Evolutionary conservation across 2,113 vertebrate species (phyloP), one percentile per base, ranked within the genome.

Genomic region (Camelus bactrianus): DNA sequence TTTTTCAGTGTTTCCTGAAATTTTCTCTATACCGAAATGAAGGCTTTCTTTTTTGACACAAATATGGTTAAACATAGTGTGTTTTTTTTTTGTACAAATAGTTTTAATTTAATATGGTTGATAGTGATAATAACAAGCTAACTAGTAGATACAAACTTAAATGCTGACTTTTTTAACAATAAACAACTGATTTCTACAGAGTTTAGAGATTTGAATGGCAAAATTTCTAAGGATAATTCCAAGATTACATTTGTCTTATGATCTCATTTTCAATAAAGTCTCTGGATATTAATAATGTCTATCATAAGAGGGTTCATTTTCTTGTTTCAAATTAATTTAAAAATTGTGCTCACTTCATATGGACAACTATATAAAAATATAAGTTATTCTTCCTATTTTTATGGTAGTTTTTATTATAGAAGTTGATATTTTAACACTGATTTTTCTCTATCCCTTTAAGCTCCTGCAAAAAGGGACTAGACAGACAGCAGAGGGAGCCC

Each of bases 401-500:
- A 67, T 88, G 10, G 6, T 65, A 30, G 2, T 22, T 77, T 94
- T 96, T 96, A 42, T 58, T 94, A 64, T 35, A 97, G 75, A 89
- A 91, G 12, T 42, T 92, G 64, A 30, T 60, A 48, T 79, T 96
- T 77, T 64, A 5, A 32, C n/a, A 80, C 28, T 52, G 0, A 50
- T 28, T 14, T 60, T 80, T 56, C 1, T 26, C 12, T 54, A 0
- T 89, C 2, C 54, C 9, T 56, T 50, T 91, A 35, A 93, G 56
- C 32, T 88, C 30, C 67, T 73, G 28, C n/a, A 35, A n/a, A 56
- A 89, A 64, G 13, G 38, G 15, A 93, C 7, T 2, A 91, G 42
- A 5, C 64, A 54, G 82, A 93, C 96, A 95, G 82, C 67, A 97
- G 97, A 96, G 96, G 92, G 86, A 97, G 98, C 98, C 76, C 62